Evolutionary conservation across 1,140 invertebrate genomes (phyloP).

Genomic region (Zaprionus camerounensis): DNA sequence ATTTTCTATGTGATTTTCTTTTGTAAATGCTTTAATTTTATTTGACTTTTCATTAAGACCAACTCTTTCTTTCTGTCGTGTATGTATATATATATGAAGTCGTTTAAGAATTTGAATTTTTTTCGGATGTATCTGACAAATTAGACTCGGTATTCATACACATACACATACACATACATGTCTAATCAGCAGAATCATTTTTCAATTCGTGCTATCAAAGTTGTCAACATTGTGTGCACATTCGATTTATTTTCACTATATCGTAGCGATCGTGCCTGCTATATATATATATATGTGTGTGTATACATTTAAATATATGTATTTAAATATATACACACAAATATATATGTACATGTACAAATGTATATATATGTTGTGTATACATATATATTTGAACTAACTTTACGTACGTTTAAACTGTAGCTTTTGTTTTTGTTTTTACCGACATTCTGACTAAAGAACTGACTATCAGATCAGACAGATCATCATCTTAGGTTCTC

Average conservation of each 20-base stretch:
- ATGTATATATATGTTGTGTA: constrained; percentile 30
- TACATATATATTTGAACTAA: constrained; percentile 57
- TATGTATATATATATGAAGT: constrained; percentile 38
- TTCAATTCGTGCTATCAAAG: constrained; percentile 37
- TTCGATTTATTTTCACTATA: constrained; percentile 19
- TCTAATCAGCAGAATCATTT: constrained; percentile 29
- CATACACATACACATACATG: constrained; percentile 19
- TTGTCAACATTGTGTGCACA: constrained; percentile 41
- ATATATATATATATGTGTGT: background rate
- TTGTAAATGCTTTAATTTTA: constrained; percentile 80
- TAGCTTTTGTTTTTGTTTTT: constrained; percentile 38
- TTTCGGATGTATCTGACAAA: constrained; percentile 27
- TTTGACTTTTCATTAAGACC: constrained; percentile 73
- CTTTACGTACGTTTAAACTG: constrained; percentile 71
- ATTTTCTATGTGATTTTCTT: constrained; percentile 46
- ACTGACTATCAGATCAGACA: constrained; percentile 60
- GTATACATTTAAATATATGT: background rate
- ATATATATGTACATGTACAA: no score
- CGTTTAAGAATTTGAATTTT: constrained; percentile 51
- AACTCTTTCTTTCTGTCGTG: constrained; percentile 54
- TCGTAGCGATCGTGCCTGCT: background rate
- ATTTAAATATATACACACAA: background rate
- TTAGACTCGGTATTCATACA: constrained; percentile 25
- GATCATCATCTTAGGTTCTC: constrained; percentile 54
- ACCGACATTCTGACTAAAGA: constrained; percentile 67